phyloP scores from a whole-genome alignment of 2,797 vertebrate species.

The Artibeus lituratus region DNA sequence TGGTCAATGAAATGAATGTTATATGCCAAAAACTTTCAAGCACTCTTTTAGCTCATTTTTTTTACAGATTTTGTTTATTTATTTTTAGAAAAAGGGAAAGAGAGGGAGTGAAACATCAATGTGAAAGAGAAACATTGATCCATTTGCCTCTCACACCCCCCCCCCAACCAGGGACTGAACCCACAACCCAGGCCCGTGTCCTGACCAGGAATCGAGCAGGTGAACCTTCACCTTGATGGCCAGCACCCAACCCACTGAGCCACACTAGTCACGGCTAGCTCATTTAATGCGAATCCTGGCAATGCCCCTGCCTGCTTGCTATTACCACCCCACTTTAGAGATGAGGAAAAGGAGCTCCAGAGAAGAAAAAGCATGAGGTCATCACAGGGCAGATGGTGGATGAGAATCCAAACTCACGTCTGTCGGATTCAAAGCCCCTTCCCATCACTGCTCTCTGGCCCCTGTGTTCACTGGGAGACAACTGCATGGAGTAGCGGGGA shows the following conservation, averaged over 20 bases:
- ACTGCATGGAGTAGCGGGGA: rapidly evolving
- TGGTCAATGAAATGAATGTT: background rate
- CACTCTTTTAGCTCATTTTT: background rate
- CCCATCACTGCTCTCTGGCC: background rate
- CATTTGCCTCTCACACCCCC: too few relatives aligned
- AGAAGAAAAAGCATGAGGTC: background rate
- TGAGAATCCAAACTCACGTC: background rate
- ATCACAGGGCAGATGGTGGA: background rate
- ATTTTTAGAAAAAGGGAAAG: too few relatives aligned
- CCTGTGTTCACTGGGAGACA: background rate
- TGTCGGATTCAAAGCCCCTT: background rate
- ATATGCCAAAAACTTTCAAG: background rate
- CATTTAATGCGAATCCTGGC: background rate
- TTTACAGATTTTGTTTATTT: too few relatives aligned
- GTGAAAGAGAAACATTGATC: too few relatives aligned
- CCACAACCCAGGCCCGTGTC: too few relatives aligned
- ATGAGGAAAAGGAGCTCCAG: background rate
- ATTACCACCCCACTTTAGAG: constrained; percentile 42
- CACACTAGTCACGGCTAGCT: too few relatives aligned
- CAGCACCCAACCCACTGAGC: too few relatives aligned
- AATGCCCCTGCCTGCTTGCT: background rate
- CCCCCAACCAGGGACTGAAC: too few relatives aligned
- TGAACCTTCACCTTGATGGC: too few relatives aligned
- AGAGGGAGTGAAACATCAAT: too few relatives aligned
- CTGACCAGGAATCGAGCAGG: too few relatives aligned